phyloP scores from a whole-genome alignment of 2,888 invertebrate genomes.

The Sipunculus nudus region DNA sequence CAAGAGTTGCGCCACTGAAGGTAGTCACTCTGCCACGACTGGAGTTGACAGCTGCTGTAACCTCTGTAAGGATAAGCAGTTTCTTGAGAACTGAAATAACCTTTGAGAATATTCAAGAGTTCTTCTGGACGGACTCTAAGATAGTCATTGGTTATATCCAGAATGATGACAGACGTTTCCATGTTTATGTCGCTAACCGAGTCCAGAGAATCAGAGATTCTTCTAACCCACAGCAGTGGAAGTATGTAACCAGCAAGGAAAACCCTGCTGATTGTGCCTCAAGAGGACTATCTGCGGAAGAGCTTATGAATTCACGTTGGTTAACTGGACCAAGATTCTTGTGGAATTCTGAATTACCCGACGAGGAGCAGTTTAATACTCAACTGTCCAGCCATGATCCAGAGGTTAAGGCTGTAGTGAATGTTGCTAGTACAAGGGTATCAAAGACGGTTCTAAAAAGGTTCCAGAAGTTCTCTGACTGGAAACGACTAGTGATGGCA shows the following conservation, averaged over 20 bases:
- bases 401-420: no score
- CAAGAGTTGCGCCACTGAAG: slow-evolving; percentile 21
- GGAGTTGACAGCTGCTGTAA: slow-evolving; percentile 22
- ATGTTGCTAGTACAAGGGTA: no score
- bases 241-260: slow-evolving; percentile 41
- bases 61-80: slow-evolving; percentile 12
- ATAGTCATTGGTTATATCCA: slow-evolving; percentile 23
- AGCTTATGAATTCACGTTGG: slow-evolving; percentile 26
- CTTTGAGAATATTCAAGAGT: slow-evolving; percentile 1
- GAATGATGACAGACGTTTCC: slow-evolving; percentile 38
- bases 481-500: neutral
- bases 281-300: slow-evolving; percentile 27
- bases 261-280: slow-evolving; percentile 57
- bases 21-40: slow-evolving; percentile 18
- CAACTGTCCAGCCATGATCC: no score
- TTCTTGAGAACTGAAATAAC: slow-evolving; percentile 18
- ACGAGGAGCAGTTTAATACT: no score
- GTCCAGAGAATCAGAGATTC: slow-evolving; percentile 39
- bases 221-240: slow-evolving; percentile 34
- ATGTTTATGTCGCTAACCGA: slow-evolving; percentile 46
- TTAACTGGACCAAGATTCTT: slow-evolving; percentile 21
- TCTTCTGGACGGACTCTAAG: slow-evolving; percentile 29
- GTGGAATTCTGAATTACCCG: slow-evolving; percentile 12
- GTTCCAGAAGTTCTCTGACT: slow-evolving; percentile 16
- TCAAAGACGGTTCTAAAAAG: neutral